Evolutionary conservation across 2,113 vertebrate genomes (phyloP), one percentile per base, ranked within the genome.

Genomic region (Catharus bicknelli): DNA sequence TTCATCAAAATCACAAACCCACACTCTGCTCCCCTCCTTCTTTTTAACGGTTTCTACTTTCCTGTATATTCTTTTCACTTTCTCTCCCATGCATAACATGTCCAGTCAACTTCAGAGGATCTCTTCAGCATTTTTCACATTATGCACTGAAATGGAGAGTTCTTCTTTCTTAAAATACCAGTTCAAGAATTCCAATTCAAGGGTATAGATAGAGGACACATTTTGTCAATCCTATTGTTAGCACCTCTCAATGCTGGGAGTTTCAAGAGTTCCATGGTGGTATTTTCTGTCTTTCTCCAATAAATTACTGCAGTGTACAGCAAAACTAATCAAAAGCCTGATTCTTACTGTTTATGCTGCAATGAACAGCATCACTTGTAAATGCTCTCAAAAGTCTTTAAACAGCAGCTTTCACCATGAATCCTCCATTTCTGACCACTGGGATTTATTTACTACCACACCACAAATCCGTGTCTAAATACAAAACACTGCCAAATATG

Each of bases 121-220:
- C 25, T 70, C 27, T 59, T 51, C 20, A 20, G 55, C 7, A 42
- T 42, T 86, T 86, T 38, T 43, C 50, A 30, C 34, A 53, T 53
- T 3, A 0, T 3, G 12, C 55, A 66, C 7, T 38, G 45, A 79
- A 82, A 83, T 32, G 16, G 23, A 34, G 32, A 23, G 3, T 23
- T 59, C 12, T 47, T 75, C 48, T 25, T 11, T 29, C 61, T n/a
- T 15, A n/a, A 53, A 19, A 13, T 16, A 67, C 23, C 20, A 48
- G 4, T 4, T 38, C 38, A 66, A 40, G 48, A n/a, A 29, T 43
- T 34, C 14, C 15, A 63, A 36, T 20, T 21, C 23, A 14, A 48
- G 19, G 21, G 7, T 12, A 21, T 3, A 38, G 2, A 42, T 0
- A 63, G 57, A 1, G 0, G 18, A 36, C 8, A 30, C 7, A 19